These are phyloP conservation scores for Drosophila trapezifrons DNA, from an alignment of 1,140 invertebrate species.

Conservation along the genomic window DNA sequence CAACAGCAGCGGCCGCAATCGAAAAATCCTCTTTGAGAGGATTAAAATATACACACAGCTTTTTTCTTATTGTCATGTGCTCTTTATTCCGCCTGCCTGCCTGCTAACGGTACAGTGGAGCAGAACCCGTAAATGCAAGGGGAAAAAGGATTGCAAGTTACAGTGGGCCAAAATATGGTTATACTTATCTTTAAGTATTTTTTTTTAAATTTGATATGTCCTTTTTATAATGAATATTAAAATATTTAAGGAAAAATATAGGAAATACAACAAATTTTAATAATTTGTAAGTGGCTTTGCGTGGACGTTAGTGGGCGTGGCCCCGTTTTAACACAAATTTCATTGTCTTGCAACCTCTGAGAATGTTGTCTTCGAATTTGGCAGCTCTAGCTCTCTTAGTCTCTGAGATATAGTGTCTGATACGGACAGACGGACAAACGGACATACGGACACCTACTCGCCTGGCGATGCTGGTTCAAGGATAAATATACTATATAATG, in stretches of 20 bases:
- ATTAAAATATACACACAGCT: slow-evolving; percentile 77
- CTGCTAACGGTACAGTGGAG: slow-evolving; percentile 59
- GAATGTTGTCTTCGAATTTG: too few species aligned
- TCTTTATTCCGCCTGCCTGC: slow-evolving; percentile 60
- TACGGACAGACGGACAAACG: too few species aligned
- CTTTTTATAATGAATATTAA: not conserved
- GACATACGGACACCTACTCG: too few species aligned
- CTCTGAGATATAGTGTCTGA: too few species aligned
- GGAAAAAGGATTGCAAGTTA: slow-evolving; percentile 23
- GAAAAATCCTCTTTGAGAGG: slow-evolving; percentile 84
- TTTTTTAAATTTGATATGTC: not conserved
- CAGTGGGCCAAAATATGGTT: not conserved
- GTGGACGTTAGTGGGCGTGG: too few species aligned
- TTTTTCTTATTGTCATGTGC: slow-evolving; percentile 54
- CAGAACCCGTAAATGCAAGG: slow-evolving; percentile 3
- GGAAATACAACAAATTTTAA: too few species aligned
- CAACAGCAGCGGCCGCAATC: slow-evolving; percentile 54
- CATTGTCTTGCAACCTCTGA: too few species aligned
- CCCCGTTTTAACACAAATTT: too few species aligned
- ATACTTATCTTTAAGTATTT: not conserved
- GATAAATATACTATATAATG: too few species aligned
- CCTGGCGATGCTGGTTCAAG: too few species aligned
- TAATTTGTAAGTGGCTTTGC: too few species aligned
- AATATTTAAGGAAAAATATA: not conserved
- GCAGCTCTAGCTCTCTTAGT: too few species aligned